These are phyloP conservation scores for Pelochelys cantorii DNA, from an alignment of 2,797 vertebrate genomes.

Conservation along the genomic window DNA sequence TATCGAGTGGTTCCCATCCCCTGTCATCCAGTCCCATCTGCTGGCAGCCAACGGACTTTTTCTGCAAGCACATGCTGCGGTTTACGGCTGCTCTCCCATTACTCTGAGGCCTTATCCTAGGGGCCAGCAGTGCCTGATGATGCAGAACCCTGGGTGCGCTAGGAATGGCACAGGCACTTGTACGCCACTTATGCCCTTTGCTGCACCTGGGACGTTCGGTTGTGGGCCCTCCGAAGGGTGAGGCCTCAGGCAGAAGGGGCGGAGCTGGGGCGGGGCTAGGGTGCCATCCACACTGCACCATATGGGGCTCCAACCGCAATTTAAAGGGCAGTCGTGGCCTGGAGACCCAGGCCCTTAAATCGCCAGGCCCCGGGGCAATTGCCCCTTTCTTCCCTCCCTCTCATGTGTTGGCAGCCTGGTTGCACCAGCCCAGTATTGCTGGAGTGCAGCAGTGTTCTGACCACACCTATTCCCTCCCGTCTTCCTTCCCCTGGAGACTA, in stretches of 20 bases:
- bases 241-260: no score
- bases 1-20: background rate
- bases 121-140: background rate
- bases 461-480: background rate
- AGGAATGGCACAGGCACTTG: background rate
- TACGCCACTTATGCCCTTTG: background rate
- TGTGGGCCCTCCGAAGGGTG: no score
- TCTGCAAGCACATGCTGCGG: background rate
- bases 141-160: background rate
- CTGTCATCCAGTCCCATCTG: background rate
- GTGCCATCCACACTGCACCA: no score
- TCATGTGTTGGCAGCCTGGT: no score
- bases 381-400: no score
- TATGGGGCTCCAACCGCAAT: no score
- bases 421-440: background rate
- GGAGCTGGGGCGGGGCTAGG: no score
- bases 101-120: background rate
- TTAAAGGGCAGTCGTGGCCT: no score
- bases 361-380: no score
- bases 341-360: no score
- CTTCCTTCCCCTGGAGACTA: background rate
- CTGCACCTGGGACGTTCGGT: no score
- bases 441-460: background rate
- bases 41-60: background rate
- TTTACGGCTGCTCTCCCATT: background rate